phyloP scores from a whole-genome alignment of 2,888 invertebrate species.

The Conchocele bisecta region DNA sequence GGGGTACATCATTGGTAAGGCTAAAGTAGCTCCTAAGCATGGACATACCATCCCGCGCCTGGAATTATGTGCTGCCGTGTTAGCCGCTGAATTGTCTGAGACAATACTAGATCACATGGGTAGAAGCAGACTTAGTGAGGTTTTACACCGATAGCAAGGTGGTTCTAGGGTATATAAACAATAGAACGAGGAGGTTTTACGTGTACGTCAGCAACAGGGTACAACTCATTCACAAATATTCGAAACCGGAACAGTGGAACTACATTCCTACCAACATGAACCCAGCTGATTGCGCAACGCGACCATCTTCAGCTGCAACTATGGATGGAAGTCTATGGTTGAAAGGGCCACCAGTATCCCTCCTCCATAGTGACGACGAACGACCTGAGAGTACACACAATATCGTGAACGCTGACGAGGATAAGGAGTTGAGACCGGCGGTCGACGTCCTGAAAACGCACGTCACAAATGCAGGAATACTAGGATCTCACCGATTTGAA shows the following conservation, averaged over 20 bases:
- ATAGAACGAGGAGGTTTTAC: constrained; percentile 47
- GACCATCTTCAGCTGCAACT: constrained; percentile 1
- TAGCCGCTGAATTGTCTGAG: too few species aligned
- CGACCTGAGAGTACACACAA: not conserved
- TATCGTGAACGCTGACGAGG: constrained; percentile 23
- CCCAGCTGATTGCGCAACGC: constrained; percentile 46
- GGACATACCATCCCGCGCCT: too few species aligned
- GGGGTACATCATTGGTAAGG: too few species aligned
- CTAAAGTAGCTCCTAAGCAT: too few species aligned
- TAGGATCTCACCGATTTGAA: not conserved
- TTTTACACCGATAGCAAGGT: constrained; percentile 57
- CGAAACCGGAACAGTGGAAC: constrained; percentile 43
- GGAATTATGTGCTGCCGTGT: too few species aligned
- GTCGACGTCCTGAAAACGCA: not conserved
- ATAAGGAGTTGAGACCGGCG: constrained; percentile 33
- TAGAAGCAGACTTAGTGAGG: not conserved
- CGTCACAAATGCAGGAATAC: not conserved
- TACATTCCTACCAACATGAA: constrained; percentile 40
- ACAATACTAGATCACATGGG: too few species aligned
- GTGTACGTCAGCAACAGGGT: constrained; percentile 53
- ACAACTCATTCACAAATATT: constrained; percentile 16
- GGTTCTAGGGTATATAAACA: constrained; percentile 50
- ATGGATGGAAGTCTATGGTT: constrained; percentile 39
- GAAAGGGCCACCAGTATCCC: constrained; percentile 11
- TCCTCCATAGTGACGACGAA: not conserved